A percentile compares a stretch with the other conserved stretches of the same genome.
phyloP scores from a whole-genome alignment of 2,797 vertebrate species.

The Pipistrellus nathusii region DNA sequence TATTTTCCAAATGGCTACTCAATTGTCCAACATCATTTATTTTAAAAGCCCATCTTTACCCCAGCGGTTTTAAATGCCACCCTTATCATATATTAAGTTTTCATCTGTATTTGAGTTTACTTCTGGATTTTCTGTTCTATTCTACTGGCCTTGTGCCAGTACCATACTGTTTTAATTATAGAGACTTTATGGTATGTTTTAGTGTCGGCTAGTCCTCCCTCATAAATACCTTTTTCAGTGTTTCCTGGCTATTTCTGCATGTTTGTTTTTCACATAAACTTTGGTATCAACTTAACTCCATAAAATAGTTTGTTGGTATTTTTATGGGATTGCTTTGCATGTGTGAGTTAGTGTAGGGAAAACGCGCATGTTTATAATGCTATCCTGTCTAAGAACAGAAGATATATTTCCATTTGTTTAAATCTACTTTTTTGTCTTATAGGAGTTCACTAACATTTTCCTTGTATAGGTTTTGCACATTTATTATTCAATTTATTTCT shows the following conservation, averaged over 20 bases:
- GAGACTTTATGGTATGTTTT: constrained; percentile 55
- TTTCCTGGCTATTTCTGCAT: constrained; percentile 25
- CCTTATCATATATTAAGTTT: neutral
- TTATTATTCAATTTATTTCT: neutral
- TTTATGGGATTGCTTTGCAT: constrained; percentile 8
- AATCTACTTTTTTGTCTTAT: constrained; percentile 31
- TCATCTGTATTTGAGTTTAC: neutral
- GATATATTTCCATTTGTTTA: neutral
- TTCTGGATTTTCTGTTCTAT: constrained; percentile 21
- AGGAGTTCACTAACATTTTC: neutral
- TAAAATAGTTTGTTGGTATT: constrained; percentile 30
- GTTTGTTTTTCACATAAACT: constrained; percentile 61
- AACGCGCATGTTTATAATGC: neutral
- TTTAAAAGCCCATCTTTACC: constrained; percentile 44
- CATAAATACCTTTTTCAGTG: constrained; percentile 33
- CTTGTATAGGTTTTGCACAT: neutral
- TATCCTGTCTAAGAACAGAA: neutral
- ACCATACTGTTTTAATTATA: constrained; percentile 61
- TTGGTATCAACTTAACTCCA: constrained; percentile 33
- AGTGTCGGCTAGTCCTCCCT: neutral
- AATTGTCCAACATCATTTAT: neutral
- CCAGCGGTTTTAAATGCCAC: neutral
- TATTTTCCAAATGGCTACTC: neutral
- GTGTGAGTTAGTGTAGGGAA: constrained; percentile 24
- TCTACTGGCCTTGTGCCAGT: neutral